phyloP scores from a whole-genome alignment of 2,888 invertebrate species.

The Euplexia lucipara region DNA sequence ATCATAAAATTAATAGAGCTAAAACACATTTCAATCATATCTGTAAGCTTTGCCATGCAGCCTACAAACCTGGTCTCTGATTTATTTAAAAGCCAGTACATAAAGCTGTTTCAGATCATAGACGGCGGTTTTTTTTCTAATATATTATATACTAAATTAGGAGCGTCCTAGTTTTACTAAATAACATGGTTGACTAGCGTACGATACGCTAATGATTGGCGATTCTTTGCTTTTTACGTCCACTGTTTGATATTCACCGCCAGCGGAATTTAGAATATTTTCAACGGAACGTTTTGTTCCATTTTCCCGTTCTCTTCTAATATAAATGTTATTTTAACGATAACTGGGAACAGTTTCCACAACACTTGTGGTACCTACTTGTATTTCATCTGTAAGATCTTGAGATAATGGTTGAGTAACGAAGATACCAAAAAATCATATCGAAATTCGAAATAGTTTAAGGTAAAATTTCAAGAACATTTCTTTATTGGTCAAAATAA shows the following conservation, averaged over 20 bases:
- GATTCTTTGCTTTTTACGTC: conserved; percentile 35
- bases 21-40: conserved; percentile 2
- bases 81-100: too few species aligned
- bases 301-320: conserved; percentile 15
- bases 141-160: not conserved
- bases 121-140: not conserved
- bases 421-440: not conserved
- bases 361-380: not conserved
- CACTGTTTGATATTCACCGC: conserved; percentile 45
- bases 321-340: conserved; percentile 11
- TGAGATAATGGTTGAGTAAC: too few species aligned
- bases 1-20: not conserved
- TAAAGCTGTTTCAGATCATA: not conserved
- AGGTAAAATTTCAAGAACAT: not conserved
- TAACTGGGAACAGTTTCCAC: not conserved
- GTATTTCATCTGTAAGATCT: not conserved
- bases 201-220: conserved; percentile 50
- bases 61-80: too few species aligned
- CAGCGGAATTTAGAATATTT: conserved; percentile 29
- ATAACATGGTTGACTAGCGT: conserved; percentile 29
- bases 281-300: conserved; percentile 17
- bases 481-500: not conserved
- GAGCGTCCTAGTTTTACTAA: conserved; percentile 29
- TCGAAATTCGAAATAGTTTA: not conserved
- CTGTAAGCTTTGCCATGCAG: too few species aligned